Evolutionary conservation across 2,797 vertebrate species (phyloP).

Genomic region (Pelobates cultripes): DNA sequence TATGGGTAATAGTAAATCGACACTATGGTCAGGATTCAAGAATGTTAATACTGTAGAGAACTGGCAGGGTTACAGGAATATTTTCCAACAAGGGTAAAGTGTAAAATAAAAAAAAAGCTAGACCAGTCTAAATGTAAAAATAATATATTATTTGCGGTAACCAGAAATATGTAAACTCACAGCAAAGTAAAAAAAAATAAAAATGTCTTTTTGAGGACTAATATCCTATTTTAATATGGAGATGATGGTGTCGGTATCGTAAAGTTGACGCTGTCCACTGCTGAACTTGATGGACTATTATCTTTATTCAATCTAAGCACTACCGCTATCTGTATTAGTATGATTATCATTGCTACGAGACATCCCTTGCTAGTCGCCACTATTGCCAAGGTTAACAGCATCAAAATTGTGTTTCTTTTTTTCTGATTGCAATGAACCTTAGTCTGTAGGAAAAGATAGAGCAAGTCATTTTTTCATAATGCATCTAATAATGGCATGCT

Average conservation of each 20-base stretch:
- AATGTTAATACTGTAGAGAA: too few relatives aligned
- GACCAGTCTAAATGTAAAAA: neutral
- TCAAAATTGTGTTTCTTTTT: constrained; percentile 48
- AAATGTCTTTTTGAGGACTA: neutral
- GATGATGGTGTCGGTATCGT: neutral
- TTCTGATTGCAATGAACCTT: constrained; percentile 51
- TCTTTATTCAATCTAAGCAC: constrained; percentile 44
- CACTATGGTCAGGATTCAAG: too few relatives aligned
- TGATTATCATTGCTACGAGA: constrained; percentile 33
- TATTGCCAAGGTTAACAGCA: constrained; percentile 51
- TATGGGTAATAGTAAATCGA: too few relatives aligned
- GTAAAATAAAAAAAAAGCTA: neutral
- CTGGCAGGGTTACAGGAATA: too few relatives aligned
- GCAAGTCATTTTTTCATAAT: constrained; percentile 37
- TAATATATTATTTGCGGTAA: neutral
- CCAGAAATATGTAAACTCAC: neutral
- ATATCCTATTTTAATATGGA: constrained; percentile 9
- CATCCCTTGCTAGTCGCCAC: constrained; percentile 23
- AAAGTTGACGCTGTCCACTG: neutral
- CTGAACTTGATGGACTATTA: constrained; percentile 30
- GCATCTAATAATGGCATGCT: constrained; percentile 44
- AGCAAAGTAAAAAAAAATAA: constrained; percentile 19
- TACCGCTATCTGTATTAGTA: neutral
- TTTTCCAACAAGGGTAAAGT: too few relatives aligned
- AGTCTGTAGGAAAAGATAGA: constrained; percentile 41